phyloP scores from a whole-genome alignment of 1,140 invertebrate genomes.

The Lordiphosa mommai region DNA sequence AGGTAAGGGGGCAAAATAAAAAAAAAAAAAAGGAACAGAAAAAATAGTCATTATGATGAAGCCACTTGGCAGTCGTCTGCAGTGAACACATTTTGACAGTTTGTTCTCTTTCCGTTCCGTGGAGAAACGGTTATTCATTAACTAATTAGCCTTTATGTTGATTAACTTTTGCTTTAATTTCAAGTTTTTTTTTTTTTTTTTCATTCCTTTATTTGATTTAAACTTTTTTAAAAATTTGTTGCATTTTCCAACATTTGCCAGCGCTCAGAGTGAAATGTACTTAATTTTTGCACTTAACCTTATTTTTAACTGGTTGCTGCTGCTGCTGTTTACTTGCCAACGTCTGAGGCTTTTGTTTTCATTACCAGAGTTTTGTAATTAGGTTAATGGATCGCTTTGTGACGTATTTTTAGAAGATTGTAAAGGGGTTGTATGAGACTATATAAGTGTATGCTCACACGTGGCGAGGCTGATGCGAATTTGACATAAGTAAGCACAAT shows the following conservation, averaged over 20 bases:
- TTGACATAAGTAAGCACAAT: too few species aligned
- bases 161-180: constrained; percentile 42
- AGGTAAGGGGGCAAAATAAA: too few species aligned
- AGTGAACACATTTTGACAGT: constrained; percentile 13
- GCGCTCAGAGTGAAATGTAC: constrained; percentile 9
- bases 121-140: constrained; percentile 23
- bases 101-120: constrained; percentile 4
- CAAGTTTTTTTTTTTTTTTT: constrained; percentile 9
- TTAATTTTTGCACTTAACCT: constrained; percentile 53
- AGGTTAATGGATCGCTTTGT: constrained; percentile 68
- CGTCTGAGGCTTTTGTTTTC: constrained; percentile 37
- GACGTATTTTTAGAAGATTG: constrained; percentile 36
- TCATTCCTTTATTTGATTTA: constrained; percentile 18
- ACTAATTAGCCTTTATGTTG: constrained; percentile 59
- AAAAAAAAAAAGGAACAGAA: too few species aligned
- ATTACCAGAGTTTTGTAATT: constrained; percentile 55
- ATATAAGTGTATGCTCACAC: too few species aligned
- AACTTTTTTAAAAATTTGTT: constrained; percentile 24
- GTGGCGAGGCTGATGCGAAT: too few species aligned
- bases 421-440: constrained; percentile 13
- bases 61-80: constrained; percentile 7
- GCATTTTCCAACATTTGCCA: constrained; percentile 32
- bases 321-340: constrained; percentile 1
- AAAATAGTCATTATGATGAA: too few species aligned
- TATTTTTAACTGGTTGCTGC: constrained; percentile 21